These are phyloP conservation scores for Drosophila nigromelanica DNA, from an alignment of 1,140 invertebrate species.

Conservation along the genomic window DNA sequence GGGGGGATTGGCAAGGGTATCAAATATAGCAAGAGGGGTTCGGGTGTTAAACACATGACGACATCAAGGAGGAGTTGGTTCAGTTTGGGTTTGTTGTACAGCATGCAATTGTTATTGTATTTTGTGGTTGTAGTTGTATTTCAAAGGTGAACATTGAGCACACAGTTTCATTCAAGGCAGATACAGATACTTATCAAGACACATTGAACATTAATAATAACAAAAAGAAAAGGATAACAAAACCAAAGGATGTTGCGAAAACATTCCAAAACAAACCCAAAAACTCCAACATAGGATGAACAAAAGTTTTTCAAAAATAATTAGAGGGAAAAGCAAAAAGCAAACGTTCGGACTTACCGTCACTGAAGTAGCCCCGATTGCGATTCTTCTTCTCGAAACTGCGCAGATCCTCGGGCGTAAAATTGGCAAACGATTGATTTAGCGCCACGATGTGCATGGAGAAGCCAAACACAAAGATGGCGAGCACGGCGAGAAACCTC, in stretches of 20 bases:
- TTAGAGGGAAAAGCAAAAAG: slow-evolving; percentile 63
- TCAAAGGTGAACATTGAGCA: slow-evolving; percentile 74
- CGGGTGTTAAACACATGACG: slow-evolving; percentile 47
- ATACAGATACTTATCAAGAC: slow-evolving; percentile 83
- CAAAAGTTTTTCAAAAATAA: slow-evolving; percentile 14
- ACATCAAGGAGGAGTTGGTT: slow-evolving; percentile 62
- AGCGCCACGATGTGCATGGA: slow-evolving; percentile 98
- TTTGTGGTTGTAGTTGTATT: slow-evolving; percentile 61
- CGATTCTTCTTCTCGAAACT: slow-evolving; percentile 85
- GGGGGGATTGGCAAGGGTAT: background rate
- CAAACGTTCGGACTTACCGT: slow-evolving; percentile 87
- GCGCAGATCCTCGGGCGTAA: slow-evolving; percentile 85
- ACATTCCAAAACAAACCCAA: slow-evolving; percentile 59
- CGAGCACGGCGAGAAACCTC: slow-evolving; percentile 97
- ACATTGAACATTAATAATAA: slow-evolving; percentile 61
- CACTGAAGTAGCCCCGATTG: slow-evolving; percentile 86
- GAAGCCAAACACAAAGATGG: slow-evolving; percentile 99
- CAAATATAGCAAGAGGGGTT: background rate
- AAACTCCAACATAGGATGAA: background rate
- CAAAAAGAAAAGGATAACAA: slow-evolving; percentile 17
- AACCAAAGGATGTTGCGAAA: slow-evolving; percentile 60
- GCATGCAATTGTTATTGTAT: slow-evolving; percentile 83
- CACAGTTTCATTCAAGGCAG: slow-evolving; percentile 77
- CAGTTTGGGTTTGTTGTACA: slow-evolving; percentile 68
- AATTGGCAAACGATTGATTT: slow-evolving; percentile 95